These are phyloP conservation scores for Tetramorium parvispinum DNA, from an alignment of 1,140 invertebrate species.

Conservation along the genomic window DNA sequence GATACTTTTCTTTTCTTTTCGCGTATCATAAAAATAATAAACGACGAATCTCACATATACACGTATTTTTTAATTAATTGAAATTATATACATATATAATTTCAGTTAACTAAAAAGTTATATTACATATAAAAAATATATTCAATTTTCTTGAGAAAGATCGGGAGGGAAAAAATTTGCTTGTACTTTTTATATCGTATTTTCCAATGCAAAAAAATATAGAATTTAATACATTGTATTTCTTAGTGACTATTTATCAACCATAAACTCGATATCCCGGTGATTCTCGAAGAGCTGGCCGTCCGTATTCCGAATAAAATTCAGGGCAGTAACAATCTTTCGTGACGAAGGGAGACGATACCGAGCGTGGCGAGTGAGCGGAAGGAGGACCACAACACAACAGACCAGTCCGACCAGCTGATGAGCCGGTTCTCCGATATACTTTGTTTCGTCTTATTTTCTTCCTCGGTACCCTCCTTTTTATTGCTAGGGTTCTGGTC, in stretches of 20 bases:
- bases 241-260: slow-evolving; percentile 37
- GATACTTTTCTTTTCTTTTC: neutral
- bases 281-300: slow-evolving; percentile 54
- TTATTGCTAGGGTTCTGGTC: slow-evolving; percentile 74
- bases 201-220: neutral
- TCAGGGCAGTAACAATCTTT: slow-evolving; percentile 80
- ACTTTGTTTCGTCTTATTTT: slow-evolving; percentile 81
- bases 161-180: neutral
- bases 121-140: neutral
- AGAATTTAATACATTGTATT: neutral
- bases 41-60: neutral
- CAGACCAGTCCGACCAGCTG: slow-evolving; percentile 84
- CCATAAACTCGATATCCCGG: slow-evolving; percentile 60
- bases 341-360: slow-evolving; percentile 68
- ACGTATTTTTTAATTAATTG: no score
- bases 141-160: neutral
- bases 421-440: slow-evolving; percentile 84
- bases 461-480: slow-evolving; percentile 70
- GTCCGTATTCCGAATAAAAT: slow-evolving; percentile 81
- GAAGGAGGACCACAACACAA: slow-evolving; percentile 75
- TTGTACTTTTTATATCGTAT: neutral
- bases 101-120: slow-evolving; percentile 4
- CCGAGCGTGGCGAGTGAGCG: slow-evolving; percentile 38
- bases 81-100: no score
- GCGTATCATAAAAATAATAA: neutral